Percentiles rank a stretch among this genome's conserved stretches.
Conservation (phyloP, 2,888 invertebrate genomes). For the Caenorhabditis becei region DNA sequence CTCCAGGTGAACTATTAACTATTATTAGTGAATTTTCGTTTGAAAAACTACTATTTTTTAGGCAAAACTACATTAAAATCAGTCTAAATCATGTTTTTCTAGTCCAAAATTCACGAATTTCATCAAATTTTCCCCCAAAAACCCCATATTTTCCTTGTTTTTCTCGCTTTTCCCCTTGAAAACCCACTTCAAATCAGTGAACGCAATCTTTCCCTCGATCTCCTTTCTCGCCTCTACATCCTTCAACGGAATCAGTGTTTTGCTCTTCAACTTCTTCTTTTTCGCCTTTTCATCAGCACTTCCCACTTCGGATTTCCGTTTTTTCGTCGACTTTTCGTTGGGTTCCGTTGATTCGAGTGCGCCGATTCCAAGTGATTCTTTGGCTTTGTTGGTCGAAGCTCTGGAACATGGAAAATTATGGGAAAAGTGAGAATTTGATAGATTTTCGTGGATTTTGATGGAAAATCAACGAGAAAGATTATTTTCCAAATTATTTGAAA, state of each 20-base stretch:
- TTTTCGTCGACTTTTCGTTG: slow-evolving; percentile 17
- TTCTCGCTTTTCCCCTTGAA: slow-evolving; percentile 3
- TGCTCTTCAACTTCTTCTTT: slow-evolving; percentile 53
- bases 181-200: slow-evolving; percentile 70
- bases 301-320: slow-evolving; percentile 33
- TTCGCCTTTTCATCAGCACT: slow-evolving; percentile 15
- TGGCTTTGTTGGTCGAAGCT: slow-evolving; percentile 53
- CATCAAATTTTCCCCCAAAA: neutral
- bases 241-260: slow-evolving; percentile 57
- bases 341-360: slow-evolving; percentile 15
- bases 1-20: no score
- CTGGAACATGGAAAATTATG: slow-evolving; percentile 15
- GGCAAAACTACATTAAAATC: no score
- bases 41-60: no score
- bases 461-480: no score
- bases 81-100: neutral
- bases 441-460: neutral
- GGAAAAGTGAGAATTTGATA: neutral
- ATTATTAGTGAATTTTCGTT: no score
- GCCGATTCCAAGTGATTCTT: slow-evolving; percentile 50
- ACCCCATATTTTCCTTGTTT: no score
- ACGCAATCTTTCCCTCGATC: slow-evolving; percentile 72
- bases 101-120: neutral
- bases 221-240: slow-evolving; percentile 60
- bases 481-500: neutral